Conservation (phyloP, 2,113 vertebrate species). For the Heptranchias perlo region DNA sequence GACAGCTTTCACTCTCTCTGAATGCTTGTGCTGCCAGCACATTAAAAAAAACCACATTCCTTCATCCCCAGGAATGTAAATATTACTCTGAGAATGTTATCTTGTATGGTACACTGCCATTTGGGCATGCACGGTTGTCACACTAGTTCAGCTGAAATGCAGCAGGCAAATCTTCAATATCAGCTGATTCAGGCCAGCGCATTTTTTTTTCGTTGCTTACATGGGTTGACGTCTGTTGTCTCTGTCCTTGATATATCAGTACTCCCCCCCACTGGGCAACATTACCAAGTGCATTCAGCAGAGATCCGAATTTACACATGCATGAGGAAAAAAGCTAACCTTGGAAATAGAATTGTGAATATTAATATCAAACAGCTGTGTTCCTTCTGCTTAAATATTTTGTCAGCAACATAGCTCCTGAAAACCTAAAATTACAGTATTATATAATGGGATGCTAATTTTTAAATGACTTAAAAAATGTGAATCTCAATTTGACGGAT, state of each 20-base stretch:
- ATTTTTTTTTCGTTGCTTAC: not conserved
- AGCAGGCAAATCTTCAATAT: not conserved
- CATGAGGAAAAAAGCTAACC: not conserved
- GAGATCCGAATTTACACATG: not conserved
- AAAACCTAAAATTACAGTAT: not conserved
- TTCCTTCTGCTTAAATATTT: not conserved
- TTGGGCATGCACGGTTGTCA: not conserved
- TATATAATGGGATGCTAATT: not conserved
- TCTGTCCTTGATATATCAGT: not conserved
- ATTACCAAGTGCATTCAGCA: not conserved
- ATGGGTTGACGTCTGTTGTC: not conserved
- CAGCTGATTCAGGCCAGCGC: not conserved
- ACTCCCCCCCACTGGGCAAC: not conserved
- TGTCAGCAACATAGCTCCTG: not conserved
- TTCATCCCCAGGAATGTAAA: not conserved
- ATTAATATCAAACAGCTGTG: constrained; percentile 1
- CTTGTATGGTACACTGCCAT: not conserved
- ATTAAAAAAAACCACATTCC: not conserved
- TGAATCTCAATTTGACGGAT: too few relatives aligned
- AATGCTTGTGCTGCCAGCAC: not conserved
- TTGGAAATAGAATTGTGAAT: not conserved
- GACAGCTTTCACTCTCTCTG: not conserved
- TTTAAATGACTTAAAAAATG: not conserved
- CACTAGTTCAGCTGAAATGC: not conserved
- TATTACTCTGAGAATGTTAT: not conserved